Conservation (phyloP, 2,888 invertebrate genomes). For the Galerucella nymphaeae region DNA sequence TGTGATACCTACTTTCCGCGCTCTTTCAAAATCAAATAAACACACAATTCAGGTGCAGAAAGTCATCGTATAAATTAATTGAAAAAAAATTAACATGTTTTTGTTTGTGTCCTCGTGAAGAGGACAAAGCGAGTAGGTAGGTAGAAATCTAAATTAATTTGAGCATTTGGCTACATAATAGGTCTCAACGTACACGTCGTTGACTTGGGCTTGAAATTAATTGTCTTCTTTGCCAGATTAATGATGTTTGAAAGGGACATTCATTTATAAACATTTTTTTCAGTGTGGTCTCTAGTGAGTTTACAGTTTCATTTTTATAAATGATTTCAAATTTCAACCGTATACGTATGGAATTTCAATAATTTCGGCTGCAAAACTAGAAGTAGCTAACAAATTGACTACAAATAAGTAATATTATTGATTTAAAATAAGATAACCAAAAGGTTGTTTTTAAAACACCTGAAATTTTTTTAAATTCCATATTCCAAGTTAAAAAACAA, state of each 20-base stretch:
- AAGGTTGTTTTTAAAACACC: too few relatives aligned
- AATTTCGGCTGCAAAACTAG: constrained; percentile 5
- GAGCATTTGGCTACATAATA: constrained; percentile 33
- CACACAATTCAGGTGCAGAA: constrained; percentile 1
- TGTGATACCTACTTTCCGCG: background rate
- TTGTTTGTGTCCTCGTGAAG: constrained; percentile 7
- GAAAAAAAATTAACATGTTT: constrained; percentile 11
- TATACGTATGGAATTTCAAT: background rate
- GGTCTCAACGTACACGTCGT: constrained; percentile 30
- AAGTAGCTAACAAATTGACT: background rate
- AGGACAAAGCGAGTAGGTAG: constrained; percentile 32
- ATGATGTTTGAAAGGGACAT: constrained; percentile 38
- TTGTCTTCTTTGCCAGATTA: constrained; percentile 37
- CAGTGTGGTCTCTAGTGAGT: constrained; percentile 30
- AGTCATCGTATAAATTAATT: background rate
- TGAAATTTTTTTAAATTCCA: background rate
- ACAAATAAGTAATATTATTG: too few relatives aligned
- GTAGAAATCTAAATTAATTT: constrained; percentile 37
- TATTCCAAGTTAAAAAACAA: background rate
- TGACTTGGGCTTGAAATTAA: constrained; percentile 29
- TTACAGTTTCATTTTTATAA: constrained; percentile 25
- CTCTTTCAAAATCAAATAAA: background rate
- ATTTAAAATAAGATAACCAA: too few relatives aligned
- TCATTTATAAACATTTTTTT: constrained; percentile 42
- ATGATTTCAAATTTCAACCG: constrained; percentile 10